A percentile compares a stretch with the other conserved stretches of the same genome.
Conservation (phyloP, 2,888 invertebrate species). For the Rotaria macrura region DNA sequence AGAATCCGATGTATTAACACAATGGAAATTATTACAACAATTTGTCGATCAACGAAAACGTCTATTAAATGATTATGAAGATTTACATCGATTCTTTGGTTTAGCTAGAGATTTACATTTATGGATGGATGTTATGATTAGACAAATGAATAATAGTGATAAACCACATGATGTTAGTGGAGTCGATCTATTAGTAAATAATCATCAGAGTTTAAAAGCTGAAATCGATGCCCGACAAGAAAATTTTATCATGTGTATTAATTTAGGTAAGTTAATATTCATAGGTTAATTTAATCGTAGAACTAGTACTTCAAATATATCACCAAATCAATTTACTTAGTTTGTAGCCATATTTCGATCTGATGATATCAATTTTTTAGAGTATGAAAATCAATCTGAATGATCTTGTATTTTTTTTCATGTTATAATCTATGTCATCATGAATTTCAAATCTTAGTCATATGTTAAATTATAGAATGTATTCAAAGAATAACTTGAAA, state of each 20-base stretch:
- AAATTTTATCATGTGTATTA: constrained; percentile 86
- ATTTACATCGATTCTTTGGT: constrained; percentile 85
- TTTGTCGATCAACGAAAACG: constrained; percentile 51
- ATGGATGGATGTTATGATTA: constrained; percentile 98
- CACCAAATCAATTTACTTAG: too few species aligned
- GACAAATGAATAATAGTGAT: constrained; percentile 97
- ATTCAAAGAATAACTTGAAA: too few species aligned
- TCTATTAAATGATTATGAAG: constrained; percentile 86
- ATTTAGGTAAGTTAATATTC: constrained; percentile 54
- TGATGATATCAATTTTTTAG: too few species aligned
- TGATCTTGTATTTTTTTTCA: too few species aligned
- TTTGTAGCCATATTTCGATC: too few species aligned
- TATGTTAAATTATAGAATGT: too few species aligned
- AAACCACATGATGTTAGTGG: constrained; percentile 93
- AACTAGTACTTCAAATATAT: too few species aligned
- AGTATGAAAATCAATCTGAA: too few species aligned
- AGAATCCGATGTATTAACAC: constrained; percentile 82
- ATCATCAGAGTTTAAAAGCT: constrained; percentile 94
- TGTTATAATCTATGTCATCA: too few species aligned
- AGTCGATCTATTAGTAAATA: constrained; percentile 96
- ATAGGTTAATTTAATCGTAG: too few species aligned
- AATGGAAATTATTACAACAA: constrained; percentile 79
- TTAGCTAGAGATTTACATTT: constrained; percentile 88
- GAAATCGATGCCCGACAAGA: constrained; percentile 97
- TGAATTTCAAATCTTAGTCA: too few species aligned